These are phyloP conservation scores for Heliconius ethilla DNA, from an alignment of 2,888 invertebrate species.

Conservation along the genomic window DNA sequence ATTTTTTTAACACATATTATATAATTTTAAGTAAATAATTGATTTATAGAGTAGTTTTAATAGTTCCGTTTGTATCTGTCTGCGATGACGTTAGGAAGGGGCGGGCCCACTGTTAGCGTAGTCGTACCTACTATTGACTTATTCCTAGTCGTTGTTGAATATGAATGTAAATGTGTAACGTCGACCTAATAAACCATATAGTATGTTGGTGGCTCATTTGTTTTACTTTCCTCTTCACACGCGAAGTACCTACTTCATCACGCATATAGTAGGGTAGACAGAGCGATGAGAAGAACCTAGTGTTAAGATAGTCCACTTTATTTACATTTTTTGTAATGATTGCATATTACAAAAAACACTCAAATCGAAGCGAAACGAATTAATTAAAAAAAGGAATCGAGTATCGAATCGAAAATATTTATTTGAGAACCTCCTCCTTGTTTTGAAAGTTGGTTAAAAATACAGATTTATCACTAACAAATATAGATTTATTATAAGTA, in stretches of 20 bases:
- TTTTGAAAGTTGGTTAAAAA: no score
- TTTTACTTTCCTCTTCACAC: conserved; percentile 38
- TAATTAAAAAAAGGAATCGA: no score
- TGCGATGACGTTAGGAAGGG: conserved; percentile 57
- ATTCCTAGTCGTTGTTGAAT: conserved; percentile 80
- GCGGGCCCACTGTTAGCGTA: conserved; percentile 74
- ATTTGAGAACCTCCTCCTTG: no score
- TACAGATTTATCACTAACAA: no score
- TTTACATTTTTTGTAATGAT: no score
- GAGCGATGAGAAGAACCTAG: background rate
- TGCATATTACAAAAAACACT: no score
- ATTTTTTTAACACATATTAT: background rate
- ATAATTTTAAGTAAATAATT: background rate
- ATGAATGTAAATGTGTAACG: conserved; percentile 77
- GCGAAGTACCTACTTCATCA: background rate
- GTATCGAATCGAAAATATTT: no score
- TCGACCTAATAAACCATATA: conserved; percentile 74
- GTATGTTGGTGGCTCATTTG: conserved; percentile 66
- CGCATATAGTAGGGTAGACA: background rate
- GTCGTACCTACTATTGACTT: conserved; percentile 76
- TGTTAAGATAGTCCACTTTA: background rate
- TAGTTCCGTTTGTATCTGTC: background rate
- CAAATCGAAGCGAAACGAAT: no score
- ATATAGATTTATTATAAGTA: no score
- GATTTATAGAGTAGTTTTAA: background rate